Conservation (phyloP, 2,888 invertebrate genomes). For the Caenorhabditis parvicauda region DNA sequence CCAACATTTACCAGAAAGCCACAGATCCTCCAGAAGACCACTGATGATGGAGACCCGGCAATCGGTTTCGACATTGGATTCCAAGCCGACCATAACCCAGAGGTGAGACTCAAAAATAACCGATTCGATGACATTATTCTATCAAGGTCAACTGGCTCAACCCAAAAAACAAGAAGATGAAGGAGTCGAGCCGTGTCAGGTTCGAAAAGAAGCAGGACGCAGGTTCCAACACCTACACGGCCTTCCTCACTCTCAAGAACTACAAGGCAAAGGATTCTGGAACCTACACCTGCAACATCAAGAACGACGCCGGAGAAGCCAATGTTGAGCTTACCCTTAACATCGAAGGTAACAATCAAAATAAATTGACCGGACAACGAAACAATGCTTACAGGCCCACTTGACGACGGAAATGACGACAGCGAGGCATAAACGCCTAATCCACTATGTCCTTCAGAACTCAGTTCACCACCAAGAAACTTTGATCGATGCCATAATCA, state of each 20-base stretch:
- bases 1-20: slow-evolving; percentile 63
- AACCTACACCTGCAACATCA: slow-evolving; percentile 94
- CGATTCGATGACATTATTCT: background rate
- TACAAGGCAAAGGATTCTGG: slow-evolving; percentile 69
- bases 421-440: slow-evolving; percentile 47
- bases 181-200: slow-evolving; percentile 62
- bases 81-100: slow-evolving; percentile 62
- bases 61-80: slow-evolving; percentile 63
- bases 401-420: slow-evolving; percentile 60
- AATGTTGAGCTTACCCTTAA: slow-evolving; percentile 95
- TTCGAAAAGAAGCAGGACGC: slow-evolving; percentile 44
- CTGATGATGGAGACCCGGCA: slow-evolving; percentile 62
- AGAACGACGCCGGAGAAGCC: slow-evolving; percentile 91
- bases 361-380: background rate
- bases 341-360: slow-evolving; percentile 78
- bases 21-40: slow-evolving; percentile 63
- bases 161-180: slow-evolving; percentile 63
- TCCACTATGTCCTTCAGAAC: too few species aligned
- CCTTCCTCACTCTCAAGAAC: slow-evolving; percentile 54
- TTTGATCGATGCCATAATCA: too few species aligned
- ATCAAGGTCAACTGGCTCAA: slow-evolving; percentile 60
- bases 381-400: slow-evolving; percentile 47
- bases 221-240: slow-evolving; percentile 25
- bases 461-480: too few species aligned
- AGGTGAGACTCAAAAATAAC: slow-evolving; percentile 17